phyloP scores from a whole-genome alignment of 1,140 invertebrate genomes.

The Pteromalus puparum region DNA sequence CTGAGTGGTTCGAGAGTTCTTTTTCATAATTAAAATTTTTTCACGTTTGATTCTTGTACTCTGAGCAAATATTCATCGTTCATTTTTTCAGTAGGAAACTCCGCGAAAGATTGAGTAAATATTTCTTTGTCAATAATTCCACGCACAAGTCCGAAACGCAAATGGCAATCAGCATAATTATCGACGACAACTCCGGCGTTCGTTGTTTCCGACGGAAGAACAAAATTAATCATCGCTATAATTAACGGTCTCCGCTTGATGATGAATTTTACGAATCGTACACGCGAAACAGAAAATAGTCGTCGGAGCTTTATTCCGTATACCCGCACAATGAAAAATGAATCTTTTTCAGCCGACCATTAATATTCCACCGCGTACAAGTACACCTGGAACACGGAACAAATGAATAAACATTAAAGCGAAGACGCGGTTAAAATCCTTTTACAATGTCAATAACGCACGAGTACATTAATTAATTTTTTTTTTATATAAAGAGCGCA shows the following conservation, averaged over 20 bases:
- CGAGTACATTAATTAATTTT: background rate
- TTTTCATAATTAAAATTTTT: background rate
- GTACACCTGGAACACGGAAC: no score
- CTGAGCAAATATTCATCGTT: background rate
- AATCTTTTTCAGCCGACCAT: background rate
- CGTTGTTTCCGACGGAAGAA: conserved; percentile 1
- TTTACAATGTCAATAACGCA: no score
- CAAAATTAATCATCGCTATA: background rate
- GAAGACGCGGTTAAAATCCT: no score
- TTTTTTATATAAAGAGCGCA: background rate
- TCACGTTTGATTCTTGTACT: background rate
- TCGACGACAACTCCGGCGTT: background rate
- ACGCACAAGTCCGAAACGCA: background rate
- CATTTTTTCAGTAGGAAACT: background rate
- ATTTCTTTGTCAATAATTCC: background rate
- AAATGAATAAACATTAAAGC: no score
- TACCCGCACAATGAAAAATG: background rate
- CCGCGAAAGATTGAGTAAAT: background rate
- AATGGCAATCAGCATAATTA: background rate
- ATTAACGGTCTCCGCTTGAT: background rate
- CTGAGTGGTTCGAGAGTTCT: no score
- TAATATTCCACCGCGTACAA: background rate
- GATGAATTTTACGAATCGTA: background rate
- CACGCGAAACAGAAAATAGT: background rate
- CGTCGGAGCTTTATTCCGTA: background rate